Base-by-base conservation (phyloP, 2,888 invertebrate genomes). In the Apantesis nais region DNA sequence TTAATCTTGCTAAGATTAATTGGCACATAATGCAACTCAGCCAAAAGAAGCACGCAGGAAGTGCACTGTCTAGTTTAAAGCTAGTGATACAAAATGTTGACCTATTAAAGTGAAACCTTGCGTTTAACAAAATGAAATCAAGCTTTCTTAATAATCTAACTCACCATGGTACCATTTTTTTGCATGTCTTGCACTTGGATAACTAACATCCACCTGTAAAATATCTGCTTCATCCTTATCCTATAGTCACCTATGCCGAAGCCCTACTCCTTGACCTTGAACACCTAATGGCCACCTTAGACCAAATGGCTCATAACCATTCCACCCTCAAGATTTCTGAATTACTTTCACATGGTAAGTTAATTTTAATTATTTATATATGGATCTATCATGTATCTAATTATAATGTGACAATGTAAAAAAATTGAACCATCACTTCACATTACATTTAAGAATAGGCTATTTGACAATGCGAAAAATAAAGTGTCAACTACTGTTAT, bases 181-280 rank as follows among this genome's bases (percentile, higher is more conserved):
- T 93, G 94, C 94, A 95, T 95, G 94, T 95, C 95, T 95, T 92
- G 94, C 94, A 94, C 94, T 92, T 91, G 95, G 95, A 93, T 85
- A 86, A 87, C 88, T 84, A 87, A 87, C 86, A 89, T 86, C 88
- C 89, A 88, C 81, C 87, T 87, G 85, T 87, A 88, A 86, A 88
- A 85, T 87, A 85, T 87, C 86, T 82, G 93, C 93, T 93, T 93
- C 79, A 84, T 89, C 89, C 88, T 81, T 82, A 85, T 88, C 88
- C 89, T 84, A 84, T 91, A 95, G 95, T 93, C 89, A 95, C 95
- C 85, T 95, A 95, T 84, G 95, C 95, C 79, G 95, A 95, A 92
- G 91, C 95, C 90, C 92, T 95, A 68, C 95, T 95, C 90, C 93
- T 95, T 88, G 95, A 95, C 84, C 93, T 95, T 92, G 95, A 95